These are phyloP conservation scores for Nanorana parkeri DNA, from an alignment of 2,113 vertebrate species.

Conservation along the genomic window DNA sequence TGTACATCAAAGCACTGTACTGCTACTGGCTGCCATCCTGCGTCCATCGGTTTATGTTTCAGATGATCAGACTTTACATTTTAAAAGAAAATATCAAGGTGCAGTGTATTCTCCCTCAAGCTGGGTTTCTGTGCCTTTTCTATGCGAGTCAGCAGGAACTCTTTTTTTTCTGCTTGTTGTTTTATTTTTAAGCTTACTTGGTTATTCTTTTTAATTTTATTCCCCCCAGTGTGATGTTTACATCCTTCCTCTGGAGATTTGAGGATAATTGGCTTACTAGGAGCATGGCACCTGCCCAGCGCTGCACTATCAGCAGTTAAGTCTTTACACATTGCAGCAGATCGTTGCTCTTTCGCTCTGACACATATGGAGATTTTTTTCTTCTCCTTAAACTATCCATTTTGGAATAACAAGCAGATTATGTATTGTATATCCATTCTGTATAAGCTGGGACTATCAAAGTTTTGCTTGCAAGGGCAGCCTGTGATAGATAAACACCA, in stretches of 20 bases:
- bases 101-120: constrained; percentile 15
- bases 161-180: constrained; percentile 30
- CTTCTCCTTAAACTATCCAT: background rate
- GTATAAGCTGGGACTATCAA: background rate
- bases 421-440: background rate
- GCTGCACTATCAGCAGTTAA: constrained; percentile 52
- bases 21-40: background rate
- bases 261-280: constrained; percentile 50
- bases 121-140: background rate
- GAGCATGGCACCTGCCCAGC: constrained; percentile 37
- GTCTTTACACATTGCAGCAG: constrained; percentile 29
- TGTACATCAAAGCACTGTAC: background rate
- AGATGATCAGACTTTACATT: constrained; percentile 21
- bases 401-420: constrained; percentile 14
- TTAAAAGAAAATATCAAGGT: constrained; percentile 7
- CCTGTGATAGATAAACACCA: constrained; percentile 21
- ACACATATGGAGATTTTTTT: constrained; percentile 28
- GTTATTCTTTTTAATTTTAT: constrained; percentile 53
- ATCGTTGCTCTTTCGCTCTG: constrained; percentile 26
- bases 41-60: background rate
- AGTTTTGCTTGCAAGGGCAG: background rate
- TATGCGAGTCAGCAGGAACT: constrained; percentile 48
- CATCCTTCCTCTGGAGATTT: constrained; percentile 30
- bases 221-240: constrained; percentile 40
- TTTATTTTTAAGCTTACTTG: constrained; percentile 55